These are phyloP conservation scores for Peromyscus leucopus DNA, from an alignment of 2,113 vertebrate genomes.

Conservation along the genomic window DNA sequence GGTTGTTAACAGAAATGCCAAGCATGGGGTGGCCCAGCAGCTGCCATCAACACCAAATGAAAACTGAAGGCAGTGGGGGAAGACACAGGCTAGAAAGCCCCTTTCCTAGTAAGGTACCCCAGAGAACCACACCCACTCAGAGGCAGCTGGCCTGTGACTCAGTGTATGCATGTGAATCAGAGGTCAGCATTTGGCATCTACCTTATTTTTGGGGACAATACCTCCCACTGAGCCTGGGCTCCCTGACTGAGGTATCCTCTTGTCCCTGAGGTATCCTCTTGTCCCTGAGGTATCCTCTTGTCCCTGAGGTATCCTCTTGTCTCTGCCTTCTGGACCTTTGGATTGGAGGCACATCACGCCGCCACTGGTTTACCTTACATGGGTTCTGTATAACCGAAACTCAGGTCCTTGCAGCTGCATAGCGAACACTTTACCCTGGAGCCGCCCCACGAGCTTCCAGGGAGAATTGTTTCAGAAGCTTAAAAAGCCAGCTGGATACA, in stretches of 20 bases:
- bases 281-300: too few relatives aligned
- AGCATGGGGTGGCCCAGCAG: too few relatives aligned
- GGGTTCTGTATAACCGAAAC: not conserved
- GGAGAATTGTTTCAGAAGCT: constrained; percentile 55
- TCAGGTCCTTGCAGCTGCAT: not conserved
- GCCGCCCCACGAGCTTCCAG: not conserved
- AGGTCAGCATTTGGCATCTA: not conserved
- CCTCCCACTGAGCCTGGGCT: not conserved
- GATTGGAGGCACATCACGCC: too few relatives aligned
- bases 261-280: too few relatives aligned
- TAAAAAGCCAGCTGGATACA: constrained; percentile 18
- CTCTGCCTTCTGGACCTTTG: not conserved
- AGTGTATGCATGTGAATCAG: rapidly evolving
- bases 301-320: not conserved
- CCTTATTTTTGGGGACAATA: not conserved
- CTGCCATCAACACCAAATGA: not conserved
- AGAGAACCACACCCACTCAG: not conserved
- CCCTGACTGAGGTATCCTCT: too few relatives aligned
- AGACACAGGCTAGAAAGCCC: not conserved
- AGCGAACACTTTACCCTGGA: not conserved
- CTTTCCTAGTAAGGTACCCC: not conserved
- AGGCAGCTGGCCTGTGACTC: not conserved
- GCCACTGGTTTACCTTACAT: not conserved
- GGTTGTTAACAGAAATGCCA: not conserved
- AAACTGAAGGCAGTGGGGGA: not conserved